A percentile compares a stretch with the other conserved stretches of the same genome.
Evolutionary conservation across 2,113 vertebrate genomes (phyloP).

Genomic region (Tautogolabrus adspersus): DNA sequence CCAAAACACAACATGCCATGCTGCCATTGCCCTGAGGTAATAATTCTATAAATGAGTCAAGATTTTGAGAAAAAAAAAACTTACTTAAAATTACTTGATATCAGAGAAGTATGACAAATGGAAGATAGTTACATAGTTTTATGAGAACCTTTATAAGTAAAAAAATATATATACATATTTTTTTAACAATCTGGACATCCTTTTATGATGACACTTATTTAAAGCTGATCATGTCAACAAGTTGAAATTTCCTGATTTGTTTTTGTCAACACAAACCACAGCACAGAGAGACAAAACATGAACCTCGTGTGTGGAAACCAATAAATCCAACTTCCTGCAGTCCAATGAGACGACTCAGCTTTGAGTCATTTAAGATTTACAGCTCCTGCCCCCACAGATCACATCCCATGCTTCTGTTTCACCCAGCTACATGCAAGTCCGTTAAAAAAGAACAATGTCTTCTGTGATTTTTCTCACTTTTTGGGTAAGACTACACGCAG

Average conservation of each 20-base stretch:
- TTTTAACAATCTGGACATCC: no score
- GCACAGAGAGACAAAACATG: constrained; percentile 15
- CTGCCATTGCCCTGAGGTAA: no score
- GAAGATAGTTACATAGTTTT: no score
- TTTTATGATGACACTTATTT: not conserved
- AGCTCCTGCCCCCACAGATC: constrained; percentile 27
- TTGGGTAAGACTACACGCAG: constrained; percentile 1
- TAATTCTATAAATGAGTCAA: no score
- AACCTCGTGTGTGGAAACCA: constrained; percentile 27
- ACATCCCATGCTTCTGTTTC: constrained; percentile 10
- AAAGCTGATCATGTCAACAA: constrained; percentile 2
- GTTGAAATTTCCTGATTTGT: not conserved
- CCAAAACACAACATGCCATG: no score
- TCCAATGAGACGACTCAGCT: constrained; percentile 12
- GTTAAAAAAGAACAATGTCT: constrained; percentile 31
- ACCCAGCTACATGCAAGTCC: constrained; percentile 31
- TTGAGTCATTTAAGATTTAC: constrained; percentile 30
- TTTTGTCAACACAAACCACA: constrained; percentile 6
- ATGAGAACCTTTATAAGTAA: no score
- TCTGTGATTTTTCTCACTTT: constrained; percentile 28
- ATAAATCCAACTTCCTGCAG: constrained; percentile 25
- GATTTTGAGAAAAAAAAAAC: no score
- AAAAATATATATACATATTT: no score
- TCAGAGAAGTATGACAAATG: no score
- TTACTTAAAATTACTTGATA: no score